phyloP scores from a whole-genome alignment of 2,888 invertebrate genomes.

The Malthinus seriepunctatus region DNA sequence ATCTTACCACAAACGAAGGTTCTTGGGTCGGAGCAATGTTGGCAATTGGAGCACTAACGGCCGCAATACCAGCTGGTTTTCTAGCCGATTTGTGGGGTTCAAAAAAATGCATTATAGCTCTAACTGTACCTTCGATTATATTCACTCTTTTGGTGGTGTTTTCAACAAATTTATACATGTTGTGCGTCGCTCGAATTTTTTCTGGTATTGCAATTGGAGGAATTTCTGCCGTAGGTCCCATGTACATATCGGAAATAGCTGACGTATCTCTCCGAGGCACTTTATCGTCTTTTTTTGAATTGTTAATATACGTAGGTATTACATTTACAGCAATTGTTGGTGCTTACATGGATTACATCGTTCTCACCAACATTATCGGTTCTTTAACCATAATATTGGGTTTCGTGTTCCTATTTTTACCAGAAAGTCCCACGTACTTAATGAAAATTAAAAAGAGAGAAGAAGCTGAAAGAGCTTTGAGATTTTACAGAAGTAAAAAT shows the following conservation, averaged over 20 bases:
- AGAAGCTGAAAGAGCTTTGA: slow-evolving; percentile 65
- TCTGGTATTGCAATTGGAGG: slow-evolving; percentile 72
- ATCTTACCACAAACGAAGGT: slow-evolving; percentile 50
- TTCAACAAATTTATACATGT: slow-evolving; percentile 1
- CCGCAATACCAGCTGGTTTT: slow-evolving; percentile 71
- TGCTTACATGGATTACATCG: slow-evolving; percentile 65
- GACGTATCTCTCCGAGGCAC: slow-evolving; percentile 77
- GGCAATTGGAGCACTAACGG: slow-evolving; percentile 72
- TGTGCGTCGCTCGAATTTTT: slow-evolving; percentile 63
- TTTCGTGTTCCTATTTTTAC: slow-evolving; percentile 67
- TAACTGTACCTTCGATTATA: slow-evolving; percentile 66
- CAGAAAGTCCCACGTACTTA: slow-evolving; percentile 72
- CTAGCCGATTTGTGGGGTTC: slow-evolving; percentile 70
- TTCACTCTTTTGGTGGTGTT: slow-evolving; percentile 61
- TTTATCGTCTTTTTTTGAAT: slow-evolving; percentile 79
- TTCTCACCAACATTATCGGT: slow-evolving; percentile 66
- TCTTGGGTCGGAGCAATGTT: slow-evolving; percentile 71
- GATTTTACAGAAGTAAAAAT: slow-evolving; percentile 67
- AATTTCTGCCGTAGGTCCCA: slow-evolving; percentile 76
- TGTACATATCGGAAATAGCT: slow-evolving; percentile 83
- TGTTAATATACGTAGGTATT: slow-evolving; percentile 76
- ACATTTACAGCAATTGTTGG: slow-evolving; percentile 73
- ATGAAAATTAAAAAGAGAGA: slow-evolving; percentile 58
- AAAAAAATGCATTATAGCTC: slow-evolving; percentile 64
- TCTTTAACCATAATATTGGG: slow-evolving; percentile 66